Base-by-base conservation (phyloP, 2,888 invertebrate genomes). In the Nomada lathburiana region DNA sequence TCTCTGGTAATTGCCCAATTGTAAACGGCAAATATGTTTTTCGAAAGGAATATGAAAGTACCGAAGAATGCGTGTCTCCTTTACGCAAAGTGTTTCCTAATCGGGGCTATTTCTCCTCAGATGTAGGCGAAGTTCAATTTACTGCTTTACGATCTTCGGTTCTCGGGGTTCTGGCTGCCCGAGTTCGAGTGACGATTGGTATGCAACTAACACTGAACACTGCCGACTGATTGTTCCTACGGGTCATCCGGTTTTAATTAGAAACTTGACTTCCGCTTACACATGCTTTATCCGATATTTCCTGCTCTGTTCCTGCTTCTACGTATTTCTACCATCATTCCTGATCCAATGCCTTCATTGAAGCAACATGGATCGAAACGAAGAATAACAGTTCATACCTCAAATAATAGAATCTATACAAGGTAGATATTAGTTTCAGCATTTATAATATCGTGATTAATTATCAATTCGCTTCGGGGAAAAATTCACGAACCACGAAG, bases 161-260 rank as follows among this genome's bases (percentile, higher is more conserved):
- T 83, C 74, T 69, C 69, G 68, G 67, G 70, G 60, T 82, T 78
- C 36, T 63, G 72, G 57, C 59, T 72, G 65, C 13, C 76, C 76
- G 77, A 68, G 65, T 76, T 70, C 73, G 73, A 60, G 75, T 86
- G 73, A 80, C 79, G 57, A 77, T 67, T 70, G 76, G 82, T 86
- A 82, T 80, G 76, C 80, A 57, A 53, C 82, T 60, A 67, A 59
- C 67, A 63, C 42, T 68, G 82, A 81, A 79, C 69, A 76, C 53
- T 74, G 53, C 53, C 75, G 74, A 63, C 75, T 59, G 75, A 80
- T 80, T 80, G 80, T 90, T 90, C 89, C 84, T 87, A 91, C 89
- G 91, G 90, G 88, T 89, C 90, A 91, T 92, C 89, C 88, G 88
- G 87, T 86, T 92, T 92, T 92, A 91, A 92, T 92, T 90, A 89